A percentile compares a stretch with the other conserved stretches of the same genome.
These are phyloP conservation scores for Muntiacus muntjak DNA, from an alignment of 2,113 vertebrate genomes.

Conservation along the genomic window DNA sequence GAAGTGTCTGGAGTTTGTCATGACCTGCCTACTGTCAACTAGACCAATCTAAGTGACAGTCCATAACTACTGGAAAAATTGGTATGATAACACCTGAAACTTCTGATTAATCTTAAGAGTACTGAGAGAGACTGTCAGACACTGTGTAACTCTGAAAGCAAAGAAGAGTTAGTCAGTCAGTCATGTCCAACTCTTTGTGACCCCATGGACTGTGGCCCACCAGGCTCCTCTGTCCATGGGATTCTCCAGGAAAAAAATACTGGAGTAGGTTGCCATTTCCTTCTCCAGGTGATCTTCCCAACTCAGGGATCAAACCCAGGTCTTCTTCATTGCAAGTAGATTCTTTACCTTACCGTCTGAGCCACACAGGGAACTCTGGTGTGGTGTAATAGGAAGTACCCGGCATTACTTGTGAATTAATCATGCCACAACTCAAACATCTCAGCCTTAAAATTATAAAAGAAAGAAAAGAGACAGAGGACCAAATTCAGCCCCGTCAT, in stretches of 20 bases:
- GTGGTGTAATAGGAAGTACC: background rate
- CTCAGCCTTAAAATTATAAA: background rate
- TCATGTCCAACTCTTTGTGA: background rate
- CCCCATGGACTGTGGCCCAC: background rate
- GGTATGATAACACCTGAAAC: background rate
- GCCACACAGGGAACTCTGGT: background rate
- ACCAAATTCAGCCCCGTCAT: background rate
- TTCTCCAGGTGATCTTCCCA: background rate
- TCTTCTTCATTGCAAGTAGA: background rate
- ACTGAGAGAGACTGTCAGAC: background rate
- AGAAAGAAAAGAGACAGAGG: background rate
- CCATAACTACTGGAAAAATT: background rate
- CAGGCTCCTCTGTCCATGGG: background rate
- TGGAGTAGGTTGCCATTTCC: background rate
- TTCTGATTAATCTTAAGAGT: background rate
- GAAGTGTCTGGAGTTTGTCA: background rate
- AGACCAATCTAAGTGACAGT: background rate
- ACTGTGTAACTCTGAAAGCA: background rate
- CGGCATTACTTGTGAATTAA: accelerated
- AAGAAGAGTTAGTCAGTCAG: background rate
- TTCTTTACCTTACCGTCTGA: background rate
- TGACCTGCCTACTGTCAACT: background rate
- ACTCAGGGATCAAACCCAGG: background rate
- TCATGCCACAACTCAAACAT: background rate
- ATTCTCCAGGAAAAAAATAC: background rate